These are phyloP conservation scores for Linepithema humile DNA, from an alignment of 1,140 invertebrate genomes.

Conservation along the genomic window DNA sequence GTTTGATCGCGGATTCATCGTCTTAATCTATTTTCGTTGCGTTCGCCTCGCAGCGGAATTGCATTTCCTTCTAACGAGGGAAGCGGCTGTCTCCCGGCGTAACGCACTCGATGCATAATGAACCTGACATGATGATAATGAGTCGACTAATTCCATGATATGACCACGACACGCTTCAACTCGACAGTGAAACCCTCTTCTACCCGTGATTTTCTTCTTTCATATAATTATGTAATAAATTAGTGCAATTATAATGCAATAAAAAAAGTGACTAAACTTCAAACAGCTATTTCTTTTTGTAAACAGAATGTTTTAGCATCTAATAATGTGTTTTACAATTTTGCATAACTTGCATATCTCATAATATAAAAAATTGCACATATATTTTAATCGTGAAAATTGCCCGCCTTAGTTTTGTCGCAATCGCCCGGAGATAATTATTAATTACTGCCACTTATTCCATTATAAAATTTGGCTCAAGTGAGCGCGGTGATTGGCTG, in stretches of 20 bases:
- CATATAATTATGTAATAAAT: neutral
- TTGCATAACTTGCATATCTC: neutral
- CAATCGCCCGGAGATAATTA: conserved; percentile 1
- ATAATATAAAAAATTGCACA: neutral
- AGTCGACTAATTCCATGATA: conserved; percentile 63
- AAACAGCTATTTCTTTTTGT: neutral
- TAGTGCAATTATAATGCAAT: too few relatives aligned
- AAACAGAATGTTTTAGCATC: too few relatives aligned
- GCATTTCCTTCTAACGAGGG: conserved; percentile 49
- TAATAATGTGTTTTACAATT: neutral
- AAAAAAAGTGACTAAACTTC: too few relatives aligned
- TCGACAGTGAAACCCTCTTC: neutral
- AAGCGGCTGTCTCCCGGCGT: conserved; percentile 27
- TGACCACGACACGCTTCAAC: conserved; percentile 29
- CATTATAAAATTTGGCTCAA: conserved; percentile 43
- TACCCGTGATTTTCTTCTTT: neutral
- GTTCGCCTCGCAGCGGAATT: conserved; percentile 41
- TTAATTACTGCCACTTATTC: conserved; percentile 46
- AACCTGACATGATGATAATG: conserved; percentile 68
- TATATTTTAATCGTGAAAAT: neutral
- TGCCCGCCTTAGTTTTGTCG: too few relatives aligned
- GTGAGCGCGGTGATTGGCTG: conserved; percentile 33
- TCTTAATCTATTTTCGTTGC: conserved; percentile 59
- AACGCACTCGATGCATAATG: conserved; percentile 59
- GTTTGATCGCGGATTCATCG: conserved; percentile 56